Evolutionary conservation across 2,113 vertebrate genomes (phyloP).

Genomic region (Tretioscincus oriximinensis): DNA sequence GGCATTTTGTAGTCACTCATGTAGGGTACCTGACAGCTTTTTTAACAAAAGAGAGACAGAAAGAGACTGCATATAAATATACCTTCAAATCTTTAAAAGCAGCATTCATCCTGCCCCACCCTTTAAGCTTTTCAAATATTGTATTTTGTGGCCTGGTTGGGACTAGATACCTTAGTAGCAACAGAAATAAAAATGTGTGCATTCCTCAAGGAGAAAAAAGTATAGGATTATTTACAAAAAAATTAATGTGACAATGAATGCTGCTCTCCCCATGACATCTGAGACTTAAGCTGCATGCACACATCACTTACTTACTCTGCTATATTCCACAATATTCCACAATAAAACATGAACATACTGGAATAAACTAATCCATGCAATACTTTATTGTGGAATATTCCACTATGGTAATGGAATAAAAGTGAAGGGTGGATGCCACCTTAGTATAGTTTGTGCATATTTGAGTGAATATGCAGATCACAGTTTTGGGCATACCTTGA

Average conservation of each 20-base stretch:
- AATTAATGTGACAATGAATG: constrained; percentile 44
- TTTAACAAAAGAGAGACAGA: constrained; percentile 10
- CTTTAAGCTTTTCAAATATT: constrained; percentile 34
- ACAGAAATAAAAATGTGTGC: background rate
- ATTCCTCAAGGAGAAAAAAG: background rate
- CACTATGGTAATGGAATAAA: no score
- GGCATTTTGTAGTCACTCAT: background rate
- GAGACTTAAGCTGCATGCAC: no score
- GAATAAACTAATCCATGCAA: no score
- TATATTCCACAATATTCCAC: no score
- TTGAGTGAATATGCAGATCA: constrained; percentile 59
- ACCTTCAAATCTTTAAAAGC: constrained; percentile 14
- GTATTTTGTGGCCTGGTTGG: constrained; percentile 42
- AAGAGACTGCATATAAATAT: constrained; percentile 25
- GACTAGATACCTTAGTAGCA: background rate
- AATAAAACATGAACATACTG: no score
- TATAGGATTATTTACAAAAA: constrained; percentile 38
- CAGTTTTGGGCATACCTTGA: constrained; percentile 48
- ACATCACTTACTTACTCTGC: no score
- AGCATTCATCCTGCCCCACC: background rate
- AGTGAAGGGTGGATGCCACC: background rate
- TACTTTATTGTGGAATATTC: no score
- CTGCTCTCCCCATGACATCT: constrained; percentile 46
- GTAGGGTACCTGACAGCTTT: background rate
- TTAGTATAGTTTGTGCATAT: constrained; percentile 33